Percentiles rank a stretch among this genome's conserved stretches.
Evolutionary conservation across 2,113 vertebrate species (phyloP).

Genomic region (Pterocles orientalis): DNA sequence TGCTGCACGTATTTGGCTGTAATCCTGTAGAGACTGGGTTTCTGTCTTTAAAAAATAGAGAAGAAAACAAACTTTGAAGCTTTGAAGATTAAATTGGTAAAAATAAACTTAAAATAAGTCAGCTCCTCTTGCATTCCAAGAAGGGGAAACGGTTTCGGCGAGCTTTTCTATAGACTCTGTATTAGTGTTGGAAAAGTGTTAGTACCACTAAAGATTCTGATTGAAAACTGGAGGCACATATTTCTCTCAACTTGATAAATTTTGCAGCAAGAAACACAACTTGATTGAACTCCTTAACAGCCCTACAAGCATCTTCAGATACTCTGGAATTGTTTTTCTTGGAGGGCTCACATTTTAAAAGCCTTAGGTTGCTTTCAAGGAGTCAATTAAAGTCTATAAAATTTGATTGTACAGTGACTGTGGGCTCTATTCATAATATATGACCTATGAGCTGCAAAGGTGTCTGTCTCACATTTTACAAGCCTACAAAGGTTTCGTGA

Average conservation of each 20-base stretch:
- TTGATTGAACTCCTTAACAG: constrained; percentile 39
- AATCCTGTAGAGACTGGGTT: constrained; percentile 50
- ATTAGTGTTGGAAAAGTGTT: constrained; percentile 62
- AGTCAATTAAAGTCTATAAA: constrained; percentile 65
- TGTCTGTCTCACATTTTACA: constrained; percentile 25
- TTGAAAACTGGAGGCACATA: constrained; percentile 40
- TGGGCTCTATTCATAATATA: constrained; percentile 48
- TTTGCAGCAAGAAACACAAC: constrained; percentile 44
- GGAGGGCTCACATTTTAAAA: constrained; percentile 64
- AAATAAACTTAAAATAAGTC: constrained; percentile 65
- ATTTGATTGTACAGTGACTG: constrained; percentile 63
- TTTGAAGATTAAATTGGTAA: constrained; percentile 62
- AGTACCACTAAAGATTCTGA: constrained; percentile 50
- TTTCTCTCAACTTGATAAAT: constrained; percentile 36
- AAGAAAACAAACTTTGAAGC: constrained; percentile 71
- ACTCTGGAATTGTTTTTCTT: constrained; percentile 69
- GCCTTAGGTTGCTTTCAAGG: constrained; percentile 62
- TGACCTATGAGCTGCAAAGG: background rate
- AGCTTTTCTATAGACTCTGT: constrained; percentile 15
- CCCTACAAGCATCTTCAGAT: constrained; percentile 58
- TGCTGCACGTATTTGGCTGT: constrained; percentile 53
- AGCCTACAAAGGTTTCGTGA: background rate
- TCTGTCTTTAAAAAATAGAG: constrained; percentile 74
- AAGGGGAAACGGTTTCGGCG: constrained; percentile 35
- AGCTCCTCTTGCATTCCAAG: constrained; percentile 29